Evolutionary conservation across 2,113 vertebrate genomes (phyloP), one percentile per base, ranked within the genome.

Genomic region (Gymnarchus niloticus): DNA sequence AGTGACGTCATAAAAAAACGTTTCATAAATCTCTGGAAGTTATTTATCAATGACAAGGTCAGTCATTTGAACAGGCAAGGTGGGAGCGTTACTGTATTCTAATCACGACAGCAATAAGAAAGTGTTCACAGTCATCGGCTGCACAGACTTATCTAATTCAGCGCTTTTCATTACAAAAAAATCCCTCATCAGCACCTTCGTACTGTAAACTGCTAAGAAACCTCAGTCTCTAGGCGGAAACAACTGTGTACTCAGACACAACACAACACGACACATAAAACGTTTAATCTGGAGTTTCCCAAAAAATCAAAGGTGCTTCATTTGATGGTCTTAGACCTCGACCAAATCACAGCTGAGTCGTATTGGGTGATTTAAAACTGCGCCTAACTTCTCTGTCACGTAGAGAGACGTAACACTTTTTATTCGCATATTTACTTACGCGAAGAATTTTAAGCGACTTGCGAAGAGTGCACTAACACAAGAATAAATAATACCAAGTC

Each of bases 111-210:
- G 25, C 80, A 37, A 37, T 25, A 37, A 7, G 52, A n/a, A 77
- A 85, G 56, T n/a, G 23, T 6, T 2, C 51, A 37, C 28, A 46
- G 84, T 85, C 83, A 84, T 83, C 65, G 14, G 33, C 33, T 73
- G 21, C 33, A 52, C 19, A 46, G 48, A n/a, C 5, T 23, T 56
- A 28, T 87, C 57, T 73, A 80, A 87, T 88, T 85, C 84, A 76
- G 25, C 76, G 61, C 44, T 84, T 86, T 59, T 87, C 73, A 41
- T 82, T 56, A 52, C 56, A 10, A 89, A 65, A 91, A 92, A 86
- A 88, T 86, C 88, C 86, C 41, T 41, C 21, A 87, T 93, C 91
- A 93, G 93, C 93, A 91, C 65, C 87, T 89, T 86, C 85, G 59
- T 86, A 86, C 84, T 82, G 84, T 87, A 89, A 85, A 90, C 83